Base-by-base conservation (phyloP, 2,797 vertebrate species). In the Gadopsis marmoratus region DNA sequence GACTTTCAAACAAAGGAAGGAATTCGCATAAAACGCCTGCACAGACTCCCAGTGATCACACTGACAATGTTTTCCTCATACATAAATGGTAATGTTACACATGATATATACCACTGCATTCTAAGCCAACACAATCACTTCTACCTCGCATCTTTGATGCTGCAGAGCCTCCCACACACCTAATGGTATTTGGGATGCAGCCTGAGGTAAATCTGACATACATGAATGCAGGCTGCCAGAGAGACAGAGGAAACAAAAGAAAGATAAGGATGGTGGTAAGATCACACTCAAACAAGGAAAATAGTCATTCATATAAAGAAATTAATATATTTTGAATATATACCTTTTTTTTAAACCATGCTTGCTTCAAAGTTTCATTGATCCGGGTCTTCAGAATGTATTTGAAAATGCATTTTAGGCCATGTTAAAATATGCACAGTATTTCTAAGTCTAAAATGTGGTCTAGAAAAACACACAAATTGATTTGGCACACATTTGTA, bases 161-260 rank as follows among this genome's bases (percentile, higher is more conserved):
- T 47, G 79, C 65, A 74, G 69, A 78, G 65, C 76, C 84, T 86
- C 82, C 77, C 82, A 86, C 84, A 82, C 68, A 56, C 51, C 17
- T n/a, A 59, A 71, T 76, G 81, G 73, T 89, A 80, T 87, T 85
- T 71, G 35, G 82, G 76, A 83, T 86, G 73, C 78, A 67, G 71
- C 56, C 76, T 31, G 71, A 90, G 69, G 74, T 82, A 82, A 72
- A 91, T 79, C 64, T 85, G 62, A 70, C 59, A 59, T 55, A 53
- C 65, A 77, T 45, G 48, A 39, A 48, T 54, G 45, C 55, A 76
- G 59, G 37, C 68, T 62, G 75, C 23, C 68, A 76, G 60, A 55
- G 69, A 60, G 68, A 74, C n/a, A 59, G 2, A 68, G 13, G 2
- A 50, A 43, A 76, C 60, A 33, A 70, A 64, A 53, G 26, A 51